Evolutionary conservation across 2,888 invertebrate species (phyloP).

Genomic region (Napeogenes sylphis): DNA sequence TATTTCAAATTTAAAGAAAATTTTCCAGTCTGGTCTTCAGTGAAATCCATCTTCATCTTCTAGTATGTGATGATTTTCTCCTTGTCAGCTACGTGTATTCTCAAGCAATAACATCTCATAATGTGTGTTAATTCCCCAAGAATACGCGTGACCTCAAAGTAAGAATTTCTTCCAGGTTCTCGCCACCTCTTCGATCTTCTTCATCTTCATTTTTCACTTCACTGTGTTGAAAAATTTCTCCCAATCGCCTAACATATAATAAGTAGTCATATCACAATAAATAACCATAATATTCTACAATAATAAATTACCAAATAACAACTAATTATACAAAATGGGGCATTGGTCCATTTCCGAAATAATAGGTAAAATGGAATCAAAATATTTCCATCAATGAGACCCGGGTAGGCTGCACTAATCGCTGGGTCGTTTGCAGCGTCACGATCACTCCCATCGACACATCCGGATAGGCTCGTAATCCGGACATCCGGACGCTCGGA

Average conservation of each 20-base stretch:
- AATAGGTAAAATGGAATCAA: constrained; percentile 48
- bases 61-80: constrained; percentile 53
- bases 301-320: neutral
- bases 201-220: too few relatives aligned
- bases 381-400: constrained; percentile 38
- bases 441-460: constrained; percentile 56
- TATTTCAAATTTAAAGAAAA: too few relatives aligned
- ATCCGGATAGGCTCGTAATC: constrained; percentile 58
- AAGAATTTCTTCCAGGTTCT: constrained; percentile 31
- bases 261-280: too few relatives aligned
- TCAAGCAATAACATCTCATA: constrained; percentile 99
- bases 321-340: constrained; percentile 18
- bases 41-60: neutral
- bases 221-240: too few relatives aligned
- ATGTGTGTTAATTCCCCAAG: constrained; percentile 99
- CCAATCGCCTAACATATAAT: too few relatives aligned
- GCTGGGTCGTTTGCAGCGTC: constrained; percentile 59
- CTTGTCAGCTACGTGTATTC: constrained; percentile 99
- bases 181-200: neutral
- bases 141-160: constrained; percentile 98
- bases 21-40: too few relatives aligned
- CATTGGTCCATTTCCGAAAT: constrained; percentile 28
- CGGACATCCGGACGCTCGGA: constrained; percentile 46
- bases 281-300: neutral
- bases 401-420: constrained; percentile 66